Conservation (phyloP, 2,888 invertebrate genomes). For the Meiosimyza decipiens region DNA sequence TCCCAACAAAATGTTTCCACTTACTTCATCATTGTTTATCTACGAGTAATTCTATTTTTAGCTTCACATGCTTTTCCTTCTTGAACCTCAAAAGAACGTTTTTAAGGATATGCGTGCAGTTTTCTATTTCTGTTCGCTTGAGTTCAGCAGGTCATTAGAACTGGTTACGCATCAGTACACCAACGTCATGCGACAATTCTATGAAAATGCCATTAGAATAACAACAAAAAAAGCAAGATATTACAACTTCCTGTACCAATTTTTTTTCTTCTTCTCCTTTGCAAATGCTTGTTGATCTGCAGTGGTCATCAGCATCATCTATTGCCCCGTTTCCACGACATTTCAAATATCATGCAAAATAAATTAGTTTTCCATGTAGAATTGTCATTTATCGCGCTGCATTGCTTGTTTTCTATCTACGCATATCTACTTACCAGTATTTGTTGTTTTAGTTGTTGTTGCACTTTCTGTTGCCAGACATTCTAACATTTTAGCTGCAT, state of each 20-base stretch:
- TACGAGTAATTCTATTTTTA: too few species aligned
- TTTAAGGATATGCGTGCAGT: too few species aligned
- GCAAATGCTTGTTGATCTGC: not conserved
- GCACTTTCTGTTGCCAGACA: not conserved
- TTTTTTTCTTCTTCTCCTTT: not conserved
- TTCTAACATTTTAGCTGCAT: conserved; percentile 17
- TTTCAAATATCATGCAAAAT: conserved; percentile 20
- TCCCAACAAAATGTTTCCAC: too few species aligned
- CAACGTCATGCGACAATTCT: conserved; percentile 1
- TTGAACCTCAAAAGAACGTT: too few species aligned
- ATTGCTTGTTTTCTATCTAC: conserved; percentile 6
- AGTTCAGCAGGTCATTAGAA: conserved; percentile 22
- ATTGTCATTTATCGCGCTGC: conserved; percentile 32
- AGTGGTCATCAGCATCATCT: too few species aligned
- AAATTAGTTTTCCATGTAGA: conserved; percentile 35
- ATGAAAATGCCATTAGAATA: not conserved
- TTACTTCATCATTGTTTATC: too few species aligned
- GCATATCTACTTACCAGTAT: not conserved
- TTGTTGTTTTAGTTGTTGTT: not conserved
- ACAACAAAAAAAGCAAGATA: not conserved
- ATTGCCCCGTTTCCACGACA: not conserved
- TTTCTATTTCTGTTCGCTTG: conserved; percentile 7
- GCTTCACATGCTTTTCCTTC: too few species aligned
- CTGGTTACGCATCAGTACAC: not conserved
- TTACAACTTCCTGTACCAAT: not conserved